Conservation (phyloP, 2,888 invertebrate genomes). For the Melieria picta region DNA sequence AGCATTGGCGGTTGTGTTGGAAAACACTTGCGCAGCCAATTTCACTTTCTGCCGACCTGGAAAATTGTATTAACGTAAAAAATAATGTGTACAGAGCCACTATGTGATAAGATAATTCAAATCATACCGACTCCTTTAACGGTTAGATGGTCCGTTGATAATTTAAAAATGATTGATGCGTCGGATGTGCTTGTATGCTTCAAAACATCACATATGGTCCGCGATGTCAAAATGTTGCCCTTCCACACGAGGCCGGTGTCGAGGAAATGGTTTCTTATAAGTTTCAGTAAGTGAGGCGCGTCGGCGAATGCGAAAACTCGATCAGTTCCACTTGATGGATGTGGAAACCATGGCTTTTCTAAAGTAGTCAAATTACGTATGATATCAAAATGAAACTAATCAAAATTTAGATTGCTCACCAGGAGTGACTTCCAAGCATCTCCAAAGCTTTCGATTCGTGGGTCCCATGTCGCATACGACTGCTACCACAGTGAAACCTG, state of each 20-base stretch:
- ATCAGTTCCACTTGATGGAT: slow-evolving; percentile 33
- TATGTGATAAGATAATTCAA: background rate
- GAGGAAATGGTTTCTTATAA: slow-evolving; percentile 42
- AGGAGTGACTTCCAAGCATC: slow-evolving; percentile 21
- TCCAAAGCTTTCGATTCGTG: slow-evolving; percentile 36
- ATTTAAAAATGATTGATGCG: slow-evolving; percentile 17
- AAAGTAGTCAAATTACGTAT: background rate
- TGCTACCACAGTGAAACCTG: slow-evolving; percentile 23
- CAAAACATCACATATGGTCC: slow-evolving; percentile 22
- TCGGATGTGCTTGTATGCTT: slow-evolving; percentile 6
- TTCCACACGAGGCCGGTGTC: slow-evolving; percentile 6
- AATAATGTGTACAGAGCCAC: background rate
- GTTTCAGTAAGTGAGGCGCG: slow-evolving; percentile 36
- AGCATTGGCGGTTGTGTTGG: slow-evolving; percentile 24
- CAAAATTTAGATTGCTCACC: slow-evolving; percentile 5
- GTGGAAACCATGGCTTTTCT: slow-evolving; percentile 38
- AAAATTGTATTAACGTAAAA: background rate
- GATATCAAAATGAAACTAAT: background rate
- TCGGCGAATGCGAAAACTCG: slow-evolving; percentile 36
- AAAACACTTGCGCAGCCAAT: slow-evolving; percentile 21
- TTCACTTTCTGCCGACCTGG: slow-evolving; percentile 22
- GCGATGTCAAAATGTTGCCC: slow-evolving; percentile 2
- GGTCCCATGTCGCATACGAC: slow-evolving; percentile 32
- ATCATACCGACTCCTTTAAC: slow-evolving; percentile 3
- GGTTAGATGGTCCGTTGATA: slow-evolving; percentile 27